Percentiles rank a stretch among this genome's conserved stretches.
Evolutionary conservation across 2,113 vertebrate genomes (phyloP).

Genomic region (Dasyprocta punctata): DNA sequence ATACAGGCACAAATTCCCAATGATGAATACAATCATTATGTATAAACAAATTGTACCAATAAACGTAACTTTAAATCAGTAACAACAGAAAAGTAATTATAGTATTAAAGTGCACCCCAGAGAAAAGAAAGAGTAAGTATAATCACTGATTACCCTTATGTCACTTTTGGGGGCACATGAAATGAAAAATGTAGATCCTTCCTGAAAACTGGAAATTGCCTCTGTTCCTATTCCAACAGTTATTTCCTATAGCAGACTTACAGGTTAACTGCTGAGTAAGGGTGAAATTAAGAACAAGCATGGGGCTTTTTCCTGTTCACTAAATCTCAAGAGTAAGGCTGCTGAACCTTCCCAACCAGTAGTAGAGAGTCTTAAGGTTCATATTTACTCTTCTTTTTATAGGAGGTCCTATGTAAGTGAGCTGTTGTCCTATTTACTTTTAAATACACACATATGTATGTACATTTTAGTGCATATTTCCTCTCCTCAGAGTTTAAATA

Average conservation of each 20-base stretch:
- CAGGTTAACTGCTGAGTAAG: not conserved
- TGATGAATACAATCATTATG: not conserved
- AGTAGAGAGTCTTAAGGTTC: not conserved
- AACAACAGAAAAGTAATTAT: not conserved
- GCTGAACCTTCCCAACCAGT: not conserved
- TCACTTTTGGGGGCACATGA: not conserved
- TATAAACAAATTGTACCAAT: not conserved
- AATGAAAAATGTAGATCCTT: not conserved
- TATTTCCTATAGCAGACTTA: not conserved
- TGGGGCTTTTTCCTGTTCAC: no score
- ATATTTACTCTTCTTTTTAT: not conserved
- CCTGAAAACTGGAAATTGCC: not conserved
- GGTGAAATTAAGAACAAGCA: not conserved
- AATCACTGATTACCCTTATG: not conserved
- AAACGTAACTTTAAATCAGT: not conserved
- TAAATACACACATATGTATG: not conserved
- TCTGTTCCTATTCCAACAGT: not conserved
- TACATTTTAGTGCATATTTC: constrained; percentile 3
- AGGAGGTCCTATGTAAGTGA: not conserved
- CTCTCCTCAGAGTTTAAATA: not conserved
- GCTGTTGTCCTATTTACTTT: not conserved
- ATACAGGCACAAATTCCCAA: not conserved
- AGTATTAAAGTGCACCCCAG: not conserved
- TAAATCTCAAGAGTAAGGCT: not conserved
- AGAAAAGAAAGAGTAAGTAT: not conserved